A percentile compares a stretch with the other conserved stretches of the same genome.
Conservation (phyloP, 2,797 vertebrate genomes). For the Pyrrhura leucotis region DNA sequence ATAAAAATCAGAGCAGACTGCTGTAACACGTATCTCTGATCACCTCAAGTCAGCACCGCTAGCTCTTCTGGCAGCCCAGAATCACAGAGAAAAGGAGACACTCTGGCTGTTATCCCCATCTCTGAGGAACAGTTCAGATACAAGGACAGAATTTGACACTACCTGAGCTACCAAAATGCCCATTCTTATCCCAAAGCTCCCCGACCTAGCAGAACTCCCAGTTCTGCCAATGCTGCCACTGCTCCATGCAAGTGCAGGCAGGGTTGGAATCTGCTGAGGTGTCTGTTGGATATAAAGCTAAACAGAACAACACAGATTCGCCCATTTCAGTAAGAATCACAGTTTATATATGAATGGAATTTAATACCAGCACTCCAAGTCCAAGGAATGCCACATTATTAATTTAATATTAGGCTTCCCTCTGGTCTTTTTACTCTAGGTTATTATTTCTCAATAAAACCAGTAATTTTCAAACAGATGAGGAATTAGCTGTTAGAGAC, state of each 20-base stretch:
- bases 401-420: not conserved
- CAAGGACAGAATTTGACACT: not conserved
- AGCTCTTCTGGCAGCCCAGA: not conserved
- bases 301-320: not conserved
- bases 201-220: fast-evolving
- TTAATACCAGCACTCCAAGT: not conserved
- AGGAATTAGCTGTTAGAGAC: not conserved
- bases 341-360: not conserved
- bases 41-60: not conserved
- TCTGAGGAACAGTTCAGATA: not conserved
- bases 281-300: not conserved
- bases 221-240: not conserved
- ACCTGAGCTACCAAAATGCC: not conserved
- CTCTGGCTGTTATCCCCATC: not conserved
- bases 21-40: not conserved
- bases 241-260: not conserved
- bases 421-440: not conserved
- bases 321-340: not conserved
- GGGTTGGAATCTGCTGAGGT: not conserved
- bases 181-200: not conserved
- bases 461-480: not conserved
- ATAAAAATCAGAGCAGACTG: not conserved
- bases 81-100: not conserved
- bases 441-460: not conserved
- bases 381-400: not conserved